Evolutionary conservation across 1,140 invertebrate genomes (phyloP).

Genomic region (Tenebrio molitor): DNA sequence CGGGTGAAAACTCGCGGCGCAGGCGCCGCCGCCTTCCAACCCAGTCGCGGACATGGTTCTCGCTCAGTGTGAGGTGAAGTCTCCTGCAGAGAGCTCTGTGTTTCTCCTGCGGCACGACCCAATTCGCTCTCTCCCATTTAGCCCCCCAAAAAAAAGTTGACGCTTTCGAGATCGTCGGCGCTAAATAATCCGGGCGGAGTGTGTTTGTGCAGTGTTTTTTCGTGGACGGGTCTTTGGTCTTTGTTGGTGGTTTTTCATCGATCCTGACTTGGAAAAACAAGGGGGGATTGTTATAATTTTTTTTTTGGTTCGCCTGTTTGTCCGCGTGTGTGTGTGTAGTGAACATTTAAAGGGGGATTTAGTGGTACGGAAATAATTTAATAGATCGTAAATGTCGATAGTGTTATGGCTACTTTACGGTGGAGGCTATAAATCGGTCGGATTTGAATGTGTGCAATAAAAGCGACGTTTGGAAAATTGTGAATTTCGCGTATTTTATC

Average conservation of each 20-base stretch:
- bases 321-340: constrained; percentile 3
- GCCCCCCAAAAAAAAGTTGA: constrained; percentile 10
- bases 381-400: constrained; percentile 40
- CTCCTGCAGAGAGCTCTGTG: constrained; percentile 9
- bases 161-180: neutral
- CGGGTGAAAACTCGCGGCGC: constrained; percentile 30
- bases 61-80: constrained; percentile 26
- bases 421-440: constrained; percentile 35
- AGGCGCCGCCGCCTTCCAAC: constrained; percentile 30
- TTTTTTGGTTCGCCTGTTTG: neutral
- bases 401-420: constrained; percentile 39
- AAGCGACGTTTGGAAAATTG: constrained; percentile 22
- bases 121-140: constrained; percentile 30
- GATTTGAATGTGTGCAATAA: constrained; percentile 31
- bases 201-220: neutral
- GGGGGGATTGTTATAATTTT: neutral
- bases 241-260: neutral
- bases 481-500: constrained; percentile 9
- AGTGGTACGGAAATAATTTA: constrained; percentile 40
- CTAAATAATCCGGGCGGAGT: neutral
- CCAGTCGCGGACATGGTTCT: constrained; percentile 26
- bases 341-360: constrained; percentile 20
- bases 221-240: neutral
- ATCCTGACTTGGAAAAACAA: constrained; percentile 9
- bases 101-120: constrained; percentile 1